A percentile compares a stretch with the other conserved stretches of the same genome.
These are phyloP conservation scores for Lasiurus cinereus DNA, from an alignment of 2,113 vertebrate genomes.

Conservation along the genomic window DNA sequence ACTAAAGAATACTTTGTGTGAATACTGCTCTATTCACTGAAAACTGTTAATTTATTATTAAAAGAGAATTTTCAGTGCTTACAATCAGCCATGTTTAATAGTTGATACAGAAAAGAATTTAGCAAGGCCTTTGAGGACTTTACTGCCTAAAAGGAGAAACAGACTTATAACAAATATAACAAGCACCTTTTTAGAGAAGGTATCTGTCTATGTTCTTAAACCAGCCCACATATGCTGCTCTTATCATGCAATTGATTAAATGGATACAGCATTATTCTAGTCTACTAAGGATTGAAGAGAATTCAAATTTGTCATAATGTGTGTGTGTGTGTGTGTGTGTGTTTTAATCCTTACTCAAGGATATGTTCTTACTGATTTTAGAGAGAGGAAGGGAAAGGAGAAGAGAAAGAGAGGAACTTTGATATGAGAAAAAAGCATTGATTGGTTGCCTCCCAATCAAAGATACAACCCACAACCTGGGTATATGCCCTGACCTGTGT, in stretches of 20 bases:
- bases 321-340: not conserved
- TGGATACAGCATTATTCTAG: not conserved
- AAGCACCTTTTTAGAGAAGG: not conserved
- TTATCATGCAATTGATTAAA: not conserved
- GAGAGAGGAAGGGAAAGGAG: no score
- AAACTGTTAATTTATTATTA: conserved; percentile 32
- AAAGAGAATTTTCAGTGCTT: not conserved
- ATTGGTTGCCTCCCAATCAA: no score
- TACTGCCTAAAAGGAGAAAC: not conserved
- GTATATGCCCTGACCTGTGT: no score
- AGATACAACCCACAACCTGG: no score
- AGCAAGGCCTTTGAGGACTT: not conserved
- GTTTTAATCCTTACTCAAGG: no score
- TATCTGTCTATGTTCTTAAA: not conserved
- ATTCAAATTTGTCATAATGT: conserved; percentile 18
- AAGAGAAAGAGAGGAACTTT: no score
- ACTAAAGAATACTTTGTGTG: conserved; percentile 30
- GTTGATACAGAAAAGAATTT: not conserved
- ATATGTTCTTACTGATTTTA: no score
- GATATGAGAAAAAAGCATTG: no score
- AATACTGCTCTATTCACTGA: not conserved
- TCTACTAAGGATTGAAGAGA: not conserved
- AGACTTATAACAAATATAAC: not conserved
- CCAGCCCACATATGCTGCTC: not conserved
- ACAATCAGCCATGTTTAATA: not conserved